phyloP scores from a whole-genome alignment of 1,140 invertebrate species.

The Procambarus virginalis region DNA sequence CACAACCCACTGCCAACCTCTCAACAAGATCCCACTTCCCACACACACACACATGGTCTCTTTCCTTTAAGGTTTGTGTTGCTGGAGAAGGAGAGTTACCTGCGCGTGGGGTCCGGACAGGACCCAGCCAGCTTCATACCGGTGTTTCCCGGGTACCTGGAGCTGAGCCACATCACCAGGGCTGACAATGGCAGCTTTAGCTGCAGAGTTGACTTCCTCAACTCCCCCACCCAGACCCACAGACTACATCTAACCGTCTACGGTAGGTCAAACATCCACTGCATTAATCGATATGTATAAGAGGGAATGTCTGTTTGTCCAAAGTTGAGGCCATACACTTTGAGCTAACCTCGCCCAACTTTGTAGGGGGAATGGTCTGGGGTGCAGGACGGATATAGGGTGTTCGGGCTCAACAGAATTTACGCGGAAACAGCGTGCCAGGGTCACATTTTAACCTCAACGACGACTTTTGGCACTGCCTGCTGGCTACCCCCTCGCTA shows the following conservation, averaged over 20 bases:
- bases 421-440: too few species aligned
- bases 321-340: too few species aligned
- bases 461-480: too few species aligned
- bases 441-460: too few species aligned
- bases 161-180: conserved; percentile 42
- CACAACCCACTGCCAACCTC: neutral
- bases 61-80: conserved; percentile 4
- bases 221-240: conserved; percentile 62
- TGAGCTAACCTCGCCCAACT: too few species aligned
- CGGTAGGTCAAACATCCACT: conserved; percentile 21
- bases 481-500: too few species aligned
- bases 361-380: too few species aligned
- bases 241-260: conserved; percentile 57
- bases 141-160: conserved; percentile 75
- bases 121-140: conserved; percentile 71
- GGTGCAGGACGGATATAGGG: too few species aligned
- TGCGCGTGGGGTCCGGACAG: neutral
- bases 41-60: neutral
- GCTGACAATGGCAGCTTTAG: conserved; percentile 53
- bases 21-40: neutral
- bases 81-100: conserved; percentile 12
- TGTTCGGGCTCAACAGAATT: too few species aligned
- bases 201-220: conserved; percentile 58
- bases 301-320: too few species aligned
- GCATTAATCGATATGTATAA: too few species aligned